Conservation (phyloP, 1,140 invertebrate species). For the Tribolium castaneum region DNA sequence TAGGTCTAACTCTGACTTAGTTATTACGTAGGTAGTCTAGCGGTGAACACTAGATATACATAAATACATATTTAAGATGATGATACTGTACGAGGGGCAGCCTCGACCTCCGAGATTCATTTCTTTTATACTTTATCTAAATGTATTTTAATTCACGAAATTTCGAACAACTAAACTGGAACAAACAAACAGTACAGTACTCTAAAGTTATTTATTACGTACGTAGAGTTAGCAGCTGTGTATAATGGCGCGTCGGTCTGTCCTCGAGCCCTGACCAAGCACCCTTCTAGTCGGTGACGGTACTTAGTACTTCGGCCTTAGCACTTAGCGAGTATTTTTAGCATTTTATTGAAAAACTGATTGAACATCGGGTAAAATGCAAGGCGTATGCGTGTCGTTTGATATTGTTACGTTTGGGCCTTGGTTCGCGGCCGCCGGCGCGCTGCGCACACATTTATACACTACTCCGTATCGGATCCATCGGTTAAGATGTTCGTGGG, state of each 20-base stretch:
- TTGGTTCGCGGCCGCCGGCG: conserved; percentile 53
- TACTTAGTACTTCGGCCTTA: conserved; percentile 46
- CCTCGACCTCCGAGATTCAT: conserved; percentile 46
- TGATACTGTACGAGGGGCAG: conserved; percentile 32
- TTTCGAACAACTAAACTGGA: neutral
- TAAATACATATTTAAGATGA: conserved; percentile 44
- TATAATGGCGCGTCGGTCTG: conserved; percentile 54
- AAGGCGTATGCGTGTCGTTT: neutral
- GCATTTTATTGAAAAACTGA: neutral
- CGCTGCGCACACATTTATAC: conserved; percentile 62
- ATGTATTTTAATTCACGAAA: conserved; percentile 53
- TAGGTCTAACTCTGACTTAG: conserved; percentile 60
- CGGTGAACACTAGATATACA: conserved; percentile 42
- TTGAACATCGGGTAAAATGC: no score
- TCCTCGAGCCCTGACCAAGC: conserved; percentile 44
- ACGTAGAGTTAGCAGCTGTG: conserved; percentile 56
- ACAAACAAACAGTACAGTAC: conserved; percentile 50
- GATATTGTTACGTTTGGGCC: neutral
- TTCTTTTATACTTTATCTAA: conserved; percentile 58
- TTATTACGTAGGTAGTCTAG: conserved; percentile 56
- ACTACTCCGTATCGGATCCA: conserved; percentile 63
- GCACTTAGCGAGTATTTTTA: neutral
- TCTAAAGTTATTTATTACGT: conserved; percentile 50
- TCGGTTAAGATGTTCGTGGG: conserved; percentile 20
- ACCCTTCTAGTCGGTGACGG: conserved; percentile 33